Evolutionary conservation across 2,888 invertebrate genomes (phyloP), one percentile per base, ranked within the genome.

Genomic region (Drosophila kuntzei): DNA sequence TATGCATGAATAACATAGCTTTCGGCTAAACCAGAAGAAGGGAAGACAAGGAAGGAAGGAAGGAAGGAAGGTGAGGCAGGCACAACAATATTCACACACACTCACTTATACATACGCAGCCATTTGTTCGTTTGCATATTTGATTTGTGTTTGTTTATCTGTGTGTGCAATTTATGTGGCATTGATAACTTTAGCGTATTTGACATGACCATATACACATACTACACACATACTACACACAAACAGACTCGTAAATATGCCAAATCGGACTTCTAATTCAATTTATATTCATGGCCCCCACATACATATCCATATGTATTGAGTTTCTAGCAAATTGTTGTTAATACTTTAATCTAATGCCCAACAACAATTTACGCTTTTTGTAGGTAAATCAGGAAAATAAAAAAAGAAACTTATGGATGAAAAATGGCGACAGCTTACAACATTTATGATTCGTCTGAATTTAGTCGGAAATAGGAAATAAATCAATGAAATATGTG

Each of bases 51-150:
- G 46, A 37, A 50, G 62, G 22, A 7, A 11, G 44, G 50, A 27
- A 41, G 9, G 11, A 9, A 14, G 39, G 37, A 25, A 25, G 14
- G 41, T 49, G 46, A 60, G 59, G 59, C 53, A 37, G 11, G 22
- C 44, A 34, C 62, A 49, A 50, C 51, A 43, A 29, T 47, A 57
- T 16, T 34, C 32, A 43, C 14, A 62, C 60, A 39, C 12, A 39
- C 49, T 59, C 49, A 27, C 32, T n/a, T n/a, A n/a, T n/a, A 41
- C 32, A 50, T 12, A 37, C 32, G 34, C 47, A 64, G n/a, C 64
- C 29, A 67, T 76, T 86, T 83, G 75, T 72, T 79, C 88, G 88
- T 88, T 84, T 86, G 83, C 83, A 86, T 84, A 86, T 80, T 84
- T 84, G 83, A 84, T 84, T 84, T 79, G 74, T 62, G 64, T 69